Conservation (phyloP, 2,888 invertebrate genomes). For the Eristalis pertinax region DNA sequence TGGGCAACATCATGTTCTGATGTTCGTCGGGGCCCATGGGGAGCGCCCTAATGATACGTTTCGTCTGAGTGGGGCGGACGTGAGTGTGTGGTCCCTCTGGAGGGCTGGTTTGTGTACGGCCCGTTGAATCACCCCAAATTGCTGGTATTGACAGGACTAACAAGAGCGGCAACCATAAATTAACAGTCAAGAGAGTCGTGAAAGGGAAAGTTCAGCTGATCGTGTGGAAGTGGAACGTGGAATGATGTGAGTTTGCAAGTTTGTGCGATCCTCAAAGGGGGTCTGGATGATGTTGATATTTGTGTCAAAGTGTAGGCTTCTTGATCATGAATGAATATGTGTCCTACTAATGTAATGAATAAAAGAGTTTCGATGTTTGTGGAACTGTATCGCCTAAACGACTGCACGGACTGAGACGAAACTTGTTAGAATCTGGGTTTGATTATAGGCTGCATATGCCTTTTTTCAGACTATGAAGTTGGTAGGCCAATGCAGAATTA, state of each 20-base stretch:
- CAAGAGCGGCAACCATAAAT: slow-evolving; percentile 16
- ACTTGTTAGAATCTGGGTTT: no score
- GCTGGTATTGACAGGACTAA: slow-evolving; percentile 26
- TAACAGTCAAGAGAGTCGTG: slow-evolving; percentile 1
- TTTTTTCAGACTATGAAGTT: no score
- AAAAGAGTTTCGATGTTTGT: no score
- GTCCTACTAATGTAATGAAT: no score
- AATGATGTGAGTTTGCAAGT: neutral
- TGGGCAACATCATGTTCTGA: neutral
- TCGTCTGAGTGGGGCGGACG: slow-evolving; percentile 1
- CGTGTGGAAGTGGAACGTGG: neutral
- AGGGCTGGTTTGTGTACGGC: neutral
- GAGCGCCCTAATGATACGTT: slow-evolving; percentile 59
- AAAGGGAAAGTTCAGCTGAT: slow-evolving; percentile 37
- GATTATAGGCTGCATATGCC: no score
- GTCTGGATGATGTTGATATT: neutral
- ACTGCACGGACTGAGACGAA: no score
- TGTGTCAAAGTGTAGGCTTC: neutral
- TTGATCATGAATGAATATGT: neutral
- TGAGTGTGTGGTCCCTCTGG: slow-evolving; percentile 41
- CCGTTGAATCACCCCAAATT: slow-evolving; percentile 11
- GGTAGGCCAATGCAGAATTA: no score
- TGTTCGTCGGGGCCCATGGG: neutral
- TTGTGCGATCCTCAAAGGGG: neutral
- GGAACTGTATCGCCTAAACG: no score